Base-by-base conservation (phyloP, 2,888 invertebrate genomes). In the Chymomyza amoena region DNA sequence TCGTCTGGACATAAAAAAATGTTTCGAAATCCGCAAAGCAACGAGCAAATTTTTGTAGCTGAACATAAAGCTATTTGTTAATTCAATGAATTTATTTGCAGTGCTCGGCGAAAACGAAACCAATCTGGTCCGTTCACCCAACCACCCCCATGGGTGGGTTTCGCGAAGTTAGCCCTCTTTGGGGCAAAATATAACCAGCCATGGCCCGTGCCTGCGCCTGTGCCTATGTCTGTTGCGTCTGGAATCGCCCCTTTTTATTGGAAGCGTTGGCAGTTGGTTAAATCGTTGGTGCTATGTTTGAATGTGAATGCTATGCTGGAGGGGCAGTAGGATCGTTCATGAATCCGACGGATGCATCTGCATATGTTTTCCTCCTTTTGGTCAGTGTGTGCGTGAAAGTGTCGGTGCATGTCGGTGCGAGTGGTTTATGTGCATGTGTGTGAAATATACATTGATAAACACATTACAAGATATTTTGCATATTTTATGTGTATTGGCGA, bases 401-500 rank as follows among this genome's bases (percentile, higher is more conserved):
- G 16, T 60, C 51, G 56, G 57, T 57, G 20, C 28, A 20, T 57
- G 65, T 59, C 50, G 15, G 16, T 65, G 25, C 10, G 50, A 6
- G 6, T 65, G 25, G 57, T 45, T 25, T 25, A 9, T 57, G 50
- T 39, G 59, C 16, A 20, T 63, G 63, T 25, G 18, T 54, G 63
- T 32, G 63, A 61, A 5, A 61, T 60, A 70, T 80, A 75, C 69
- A 80, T 69, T 81, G 86, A 85, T 83, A 81, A 85, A 83, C 86
- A 83, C 80, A 81, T 81, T 81, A 81, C 81, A 81, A 82, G 85
- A 85, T 84, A 82, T 81, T 86, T 85, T 85, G 79, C 84, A 81
- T 83, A 85, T 84, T 84, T 86, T 81, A 80, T 77, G 76, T 68
- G 71, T 50, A 18, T 28, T 50, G 52, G 6, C 20, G 16, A 52